Base-by-base conservation (phyloP, 1,140 invertebrate genomes). In the Drosophila murphyi region DNA sequence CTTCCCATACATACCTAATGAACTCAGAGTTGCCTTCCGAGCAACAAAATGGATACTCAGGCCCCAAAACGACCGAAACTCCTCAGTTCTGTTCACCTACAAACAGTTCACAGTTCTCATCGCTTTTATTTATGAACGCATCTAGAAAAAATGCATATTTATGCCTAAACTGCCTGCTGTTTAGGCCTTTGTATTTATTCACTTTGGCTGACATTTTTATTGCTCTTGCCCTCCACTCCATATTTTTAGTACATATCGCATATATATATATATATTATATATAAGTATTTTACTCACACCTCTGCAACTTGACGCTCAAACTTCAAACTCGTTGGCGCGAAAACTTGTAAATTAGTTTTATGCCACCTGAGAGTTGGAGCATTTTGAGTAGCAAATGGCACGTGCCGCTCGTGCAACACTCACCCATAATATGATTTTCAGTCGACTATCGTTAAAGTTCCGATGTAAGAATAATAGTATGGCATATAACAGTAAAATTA, bases 1-100 rank as follows among this genome's bases (percentile, higher is more conserved):
- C 72, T 67, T 61, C 68, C 64, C 69, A 80, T 89, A 89, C 85
- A 87, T 89, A 83, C 78, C 75, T 89, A 83, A 88, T 88, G 83
- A 89, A 78, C 85, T 80, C 67, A 82, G 73, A 75, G 76, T 85
- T 85, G 82, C 64, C 70, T 85, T 80, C 65, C 65, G 34, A 68
- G 68, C 79, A 31, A 35, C 47, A 72, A 64, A 64, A 83, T 65
- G 57, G 60, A 56, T 8, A 34, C 20, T 48, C 32, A 29, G 4
- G 2, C 8, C 31, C 8, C 29, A 31, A 34, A 20, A 20, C 43
- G 0, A 41, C 29, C 55, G 4, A 45, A 32, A 5, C 28, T 28
- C 6, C 10, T 20, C 32, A 47, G 20, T 20, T 12, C 20, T 20
- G 20, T 20, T 20, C 37, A 12, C 10, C 29, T 55, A 4, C 55